phyloP scores from a whole-genome alignment of 2,797 vertebrate genomes.

The Meda fulgida region DNA sequence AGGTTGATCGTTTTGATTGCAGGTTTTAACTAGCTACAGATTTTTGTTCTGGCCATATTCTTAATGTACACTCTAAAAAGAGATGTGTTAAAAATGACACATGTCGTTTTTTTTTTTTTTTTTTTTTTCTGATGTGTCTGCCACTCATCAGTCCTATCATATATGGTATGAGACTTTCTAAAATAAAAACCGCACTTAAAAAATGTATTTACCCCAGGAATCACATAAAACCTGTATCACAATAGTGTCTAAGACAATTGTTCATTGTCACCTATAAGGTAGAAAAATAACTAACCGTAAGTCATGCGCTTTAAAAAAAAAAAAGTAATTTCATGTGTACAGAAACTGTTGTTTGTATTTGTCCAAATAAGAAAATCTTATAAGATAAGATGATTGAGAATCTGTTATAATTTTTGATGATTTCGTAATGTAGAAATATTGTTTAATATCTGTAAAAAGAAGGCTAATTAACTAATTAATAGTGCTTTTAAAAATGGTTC shows the following conservation, averaged over 20 bases:
- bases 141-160: constrained; percentile 61
- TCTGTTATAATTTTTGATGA: background rate
- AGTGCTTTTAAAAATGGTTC: background rate
- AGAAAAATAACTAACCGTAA: background rate
- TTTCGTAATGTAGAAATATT: background rate
- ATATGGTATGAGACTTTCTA: constrained; percentile 58
- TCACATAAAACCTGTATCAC: constrained; percentile 9
- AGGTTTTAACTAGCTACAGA: background rate
- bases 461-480: background rate
- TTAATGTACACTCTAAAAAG: too few relatives aligned
- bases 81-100: too few relatives aligned
- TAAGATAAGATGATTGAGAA: background rate
- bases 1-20: background rate
- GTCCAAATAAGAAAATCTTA: background rate
- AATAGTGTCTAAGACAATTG: background rate
- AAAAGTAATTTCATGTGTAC: background rate
- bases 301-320: background rate
- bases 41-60: background rate
- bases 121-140: constrained; percentile 56
- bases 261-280: background rate
- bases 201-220: background rate
- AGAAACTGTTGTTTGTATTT: background rate
- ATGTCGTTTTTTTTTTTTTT: too few relatives aligned
- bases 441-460: background rate
- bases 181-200: constrained; percentile 43